Evolutionary conservation across 2,113 vertebrate genomes (phyloP).

Genomic region (Heterotilapia buettikoferi): DNA sequence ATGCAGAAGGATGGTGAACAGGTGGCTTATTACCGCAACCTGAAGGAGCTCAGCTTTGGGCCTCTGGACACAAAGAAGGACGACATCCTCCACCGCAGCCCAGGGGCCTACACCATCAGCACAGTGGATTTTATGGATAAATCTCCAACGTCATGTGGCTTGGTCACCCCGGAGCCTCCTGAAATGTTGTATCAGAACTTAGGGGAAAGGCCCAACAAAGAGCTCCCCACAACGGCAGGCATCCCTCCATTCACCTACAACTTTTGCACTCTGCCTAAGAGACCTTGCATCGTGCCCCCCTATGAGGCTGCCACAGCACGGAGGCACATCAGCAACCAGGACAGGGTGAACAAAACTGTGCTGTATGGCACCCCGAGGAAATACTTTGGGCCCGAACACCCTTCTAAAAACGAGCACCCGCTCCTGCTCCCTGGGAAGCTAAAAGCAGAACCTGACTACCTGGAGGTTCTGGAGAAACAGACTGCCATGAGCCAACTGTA

Average conservation of each 20-base stretch:
- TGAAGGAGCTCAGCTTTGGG: slow-evolving; percentile 87
- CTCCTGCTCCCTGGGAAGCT: slow-evolving; percentile 89
- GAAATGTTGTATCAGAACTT: slow-evolving; percentile 95
- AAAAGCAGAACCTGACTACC: slow-evolving; percentile 96
- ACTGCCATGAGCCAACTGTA: slow-evolving; percentile 97
- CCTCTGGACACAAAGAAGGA: slow-evolving; percentile 82
- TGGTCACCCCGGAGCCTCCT: slow-evolving; percentile 69
- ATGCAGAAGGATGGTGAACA: slow-evolving; percentile 93
- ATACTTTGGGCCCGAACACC: slow-evolving; percentile 81
- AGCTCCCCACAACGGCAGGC: slow-evolving; percentile 79
- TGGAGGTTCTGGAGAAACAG: slow-evolving; percentile 99
- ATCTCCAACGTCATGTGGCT: slow-evolving; percentile 55
- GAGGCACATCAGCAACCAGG: slow-evolving; percentile 81
- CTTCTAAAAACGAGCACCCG: slow-evolving; percentile 82
- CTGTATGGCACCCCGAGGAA: slow-evolving; percentile 96
- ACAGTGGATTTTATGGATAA: slow-evolving; percentile 88
- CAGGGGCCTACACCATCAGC: slow-evolving; percentile 87
- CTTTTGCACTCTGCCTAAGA: slow-evolving; percentile 98
- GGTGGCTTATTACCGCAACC: slow-evolving; percentile 89
- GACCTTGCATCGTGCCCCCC: slow-evolving; percentile 83
- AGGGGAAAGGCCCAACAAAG: slow-evolving; percentile 85
- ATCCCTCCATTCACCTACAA: slow-evolving; percentile 82
- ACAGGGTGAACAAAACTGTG: slow-evolving; percentile 91
- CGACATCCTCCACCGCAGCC: slow-evolving; percentile 71
- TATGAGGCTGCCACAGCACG: slow-evolving; percentile 81